A percentile compares a stretch with the other conserved stretches of the same genome.
Conservation (phyloP, 2,797 vertebrate genomes). For the Triplophysa bombifrons region DNA sequence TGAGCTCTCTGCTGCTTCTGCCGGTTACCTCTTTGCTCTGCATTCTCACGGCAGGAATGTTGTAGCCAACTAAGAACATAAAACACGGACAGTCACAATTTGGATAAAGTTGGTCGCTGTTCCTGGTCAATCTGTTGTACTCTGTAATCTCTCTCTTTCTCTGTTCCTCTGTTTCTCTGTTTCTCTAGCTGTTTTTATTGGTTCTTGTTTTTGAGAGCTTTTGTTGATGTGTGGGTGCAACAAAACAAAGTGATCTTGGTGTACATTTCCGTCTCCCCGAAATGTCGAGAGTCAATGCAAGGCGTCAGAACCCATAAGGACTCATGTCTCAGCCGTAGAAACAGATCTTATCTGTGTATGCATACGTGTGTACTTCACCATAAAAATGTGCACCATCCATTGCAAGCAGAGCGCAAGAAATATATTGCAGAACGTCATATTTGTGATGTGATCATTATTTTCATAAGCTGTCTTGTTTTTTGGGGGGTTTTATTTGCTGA, state of each 20-base stretch:
- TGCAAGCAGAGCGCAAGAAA: conserved; percentile 25
- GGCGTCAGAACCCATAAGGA: conserved; percentile 49
- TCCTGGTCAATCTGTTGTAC: conserved; percentile 71
- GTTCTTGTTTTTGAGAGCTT: conserved; percentile 58
- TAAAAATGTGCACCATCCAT: conserved; percentile 58
- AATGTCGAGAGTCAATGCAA: conserved; percentile 42
- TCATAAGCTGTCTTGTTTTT: background rate
- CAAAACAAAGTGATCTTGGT: conserved; percentile 64
- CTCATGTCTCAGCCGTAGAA: conserved; percentile 57
- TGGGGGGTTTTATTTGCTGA: background rate
- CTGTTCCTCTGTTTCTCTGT: conserved; percentile 43
- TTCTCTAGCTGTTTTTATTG: conserved; percentile 57
- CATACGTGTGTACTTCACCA: conserved; percentile 58
- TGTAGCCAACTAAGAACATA: conserved; percentile 68
- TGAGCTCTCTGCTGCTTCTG: conserved; percentile 66
- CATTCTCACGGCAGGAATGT: conserved; percentile 54
- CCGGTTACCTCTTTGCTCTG: conserved; percentile 71
- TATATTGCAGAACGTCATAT: conserved; percentile 26
- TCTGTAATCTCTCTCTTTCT: conserved; percentile 54
- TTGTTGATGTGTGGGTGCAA: conserved; percentile 64
- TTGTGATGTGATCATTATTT: conserved; percentile 13
- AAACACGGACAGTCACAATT: conserved; percentile 69
- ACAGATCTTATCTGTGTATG: conserved; percentile 62
- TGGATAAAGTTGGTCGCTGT: conserved; percentile 74
- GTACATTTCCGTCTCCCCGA: conserved; percentile 62